These are phyloP conservation scores for Sandelia bainsii DNA, from an alignment of 2,797 vertebrate genomes.

Conservation along the genomic window DNA sequence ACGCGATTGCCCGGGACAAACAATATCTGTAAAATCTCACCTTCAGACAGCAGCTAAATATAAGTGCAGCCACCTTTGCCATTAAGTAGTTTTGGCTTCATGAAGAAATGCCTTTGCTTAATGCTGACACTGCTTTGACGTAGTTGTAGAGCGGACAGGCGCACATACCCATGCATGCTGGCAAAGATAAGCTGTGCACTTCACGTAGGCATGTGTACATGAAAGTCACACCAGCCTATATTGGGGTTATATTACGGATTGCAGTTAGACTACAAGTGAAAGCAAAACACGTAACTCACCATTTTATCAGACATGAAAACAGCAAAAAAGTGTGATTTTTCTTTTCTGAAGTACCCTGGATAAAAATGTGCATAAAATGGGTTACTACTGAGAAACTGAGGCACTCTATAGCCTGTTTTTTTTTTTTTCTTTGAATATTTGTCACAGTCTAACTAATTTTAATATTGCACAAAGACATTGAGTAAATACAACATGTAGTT, in stretches of 20 bases:
- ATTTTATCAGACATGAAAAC: conserved; percentile 13
- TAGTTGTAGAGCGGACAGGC: conserved; percentile 32
- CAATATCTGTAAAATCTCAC: conserved; percentile 85
- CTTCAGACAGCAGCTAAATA: conserved; percentile 67
- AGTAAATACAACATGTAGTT: too few species aligned
- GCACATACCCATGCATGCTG: conserved; percentile 36
- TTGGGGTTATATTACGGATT: conserved; percentile 25
- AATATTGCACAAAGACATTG: too few species aligned
- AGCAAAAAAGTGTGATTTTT: background rate
- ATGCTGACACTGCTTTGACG: conserved; percentile 51
- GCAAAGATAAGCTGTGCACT: conserved; percentile 64
- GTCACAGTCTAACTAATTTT: too few species aligned
- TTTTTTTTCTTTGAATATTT: too few species aligned
- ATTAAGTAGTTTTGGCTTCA: conserved; percentile 62
- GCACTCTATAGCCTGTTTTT: too few species aligned
- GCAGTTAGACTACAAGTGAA: background rate
- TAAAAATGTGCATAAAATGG: background rate
- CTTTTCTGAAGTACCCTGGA: background rate
- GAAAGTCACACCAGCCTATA: conserved; percentile 50
- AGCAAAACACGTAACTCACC: background rate
- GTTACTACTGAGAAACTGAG: too few species aligned
- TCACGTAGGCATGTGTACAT: conserved; percentile 47
- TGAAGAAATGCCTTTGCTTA: conserved; percentile 54
- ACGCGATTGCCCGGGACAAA: conserved; percentile 80
- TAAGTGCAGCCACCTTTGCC: conserved; percentile 58